phyloP scores from a whole-genome alignment of 2,113 vertebrate species.

The Melierax canorus region DNA sequence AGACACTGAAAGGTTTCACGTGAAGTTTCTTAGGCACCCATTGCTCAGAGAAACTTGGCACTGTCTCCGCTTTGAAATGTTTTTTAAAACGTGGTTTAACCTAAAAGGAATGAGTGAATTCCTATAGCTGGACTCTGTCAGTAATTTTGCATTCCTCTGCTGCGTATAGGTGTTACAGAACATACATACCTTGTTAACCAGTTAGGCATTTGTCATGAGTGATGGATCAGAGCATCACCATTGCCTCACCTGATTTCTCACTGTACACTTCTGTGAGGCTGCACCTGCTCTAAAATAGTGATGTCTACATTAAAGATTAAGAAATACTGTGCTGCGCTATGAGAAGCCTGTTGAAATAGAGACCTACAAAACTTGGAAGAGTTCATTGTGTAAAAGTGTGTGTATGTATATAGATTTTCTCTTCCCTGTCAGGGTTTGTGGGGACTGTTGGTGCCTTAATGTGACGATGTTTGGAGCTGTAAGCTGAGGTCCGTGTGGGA shows the following conservation, averaged over 20 bases:
- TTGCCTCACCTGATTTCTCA: neutral
- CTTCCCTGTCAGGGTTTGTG: neutral
- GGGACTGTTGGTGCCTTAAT: neutral
- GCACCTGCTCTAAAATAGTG: neutral
- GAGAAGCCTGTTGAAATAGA: neutral
- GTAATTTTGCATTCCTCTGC: neutral
- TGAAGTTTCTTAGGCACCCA: neutral
- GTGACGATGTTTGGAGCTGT: neutral
- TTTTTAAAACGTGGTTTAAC: neutral
- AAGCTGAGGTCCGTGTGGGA: neutral
- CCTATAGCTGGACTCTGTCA: neutral
- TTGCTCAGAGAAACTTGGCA: neutral
- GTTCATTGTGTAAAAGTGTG: neutral
- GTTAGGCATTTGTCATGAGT: neutral
- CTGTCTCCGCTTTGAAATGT: neutral
- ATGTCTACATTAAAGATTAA: neutral
- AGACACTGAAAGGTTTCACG: neutral
- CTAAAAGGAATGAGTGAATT: neutral
- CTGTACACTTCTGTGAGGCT: neutral
- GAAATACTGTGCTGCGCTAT: rapidly evolving
- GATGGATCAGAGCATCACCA: neutral
- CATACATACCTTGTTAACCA: rapidly evolving
- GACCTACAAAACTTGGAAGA: neutral
- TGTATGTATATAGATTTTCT: neutral
- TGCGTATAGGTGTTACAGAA: neutral